Conservation (phyloP, 2,113 vertebrate species). For the Puffinus mauretanicus region DNA sequence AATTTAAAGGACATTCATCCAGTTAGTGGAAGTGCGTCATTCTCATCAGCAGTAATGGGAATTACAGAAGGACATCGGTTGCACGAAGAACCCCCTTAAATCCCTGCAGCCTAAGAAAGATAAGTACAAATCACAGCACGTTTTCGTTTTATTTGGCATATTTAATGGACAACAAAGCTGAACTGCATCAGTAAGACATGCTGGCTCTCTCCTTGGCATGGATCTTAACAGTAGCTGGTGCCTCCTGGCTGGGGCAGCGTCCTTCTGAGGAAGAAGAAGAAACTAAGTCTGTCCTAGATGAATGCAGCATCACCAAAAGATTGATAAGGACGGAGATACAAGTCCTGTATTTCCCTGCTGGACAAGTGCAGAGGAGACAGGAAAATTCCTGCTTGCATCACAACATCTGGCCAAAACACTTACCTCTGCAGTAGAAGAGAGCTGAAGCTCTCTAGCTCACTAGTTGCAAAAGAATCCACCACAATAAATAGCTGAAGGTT, state of each 20-base stretch:
- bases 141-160: background rate
- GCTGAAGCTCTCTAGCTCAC: background rate
- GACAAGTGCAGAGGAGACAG: background rate
- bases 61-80: background rate
- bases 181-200: background rate
- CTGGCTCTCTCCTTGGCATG: background rate
- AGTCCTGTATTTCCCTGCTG: background rate
- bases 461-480: background rate
- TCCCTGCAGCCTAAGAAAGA: background rate
- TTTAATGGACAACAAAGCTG: background rate
- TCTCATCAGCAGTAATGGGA: constrained; percentile 6
- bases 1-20: constrained; percentile 1
- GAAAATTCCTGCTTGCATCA: background rate
- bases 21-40: constrained; percentile 22
- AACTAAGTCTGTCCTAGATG: background rate
- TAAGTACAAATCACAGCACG: background rate
- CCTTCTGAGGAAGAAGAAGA: background rate
- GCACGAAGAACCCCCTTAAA: background rate
- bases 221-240: background rate
- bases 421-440: background rate
- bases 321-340: background rate
- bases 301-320: background rate
- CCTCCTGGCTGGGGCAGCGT: background rate
- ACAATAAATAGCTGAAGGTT: background rate
- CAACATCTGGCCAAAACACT: background rate